Base-by-base conservation (phyloP, 1,140 invertebrate species). In the Ditylenchus dipsaci region DNA sequence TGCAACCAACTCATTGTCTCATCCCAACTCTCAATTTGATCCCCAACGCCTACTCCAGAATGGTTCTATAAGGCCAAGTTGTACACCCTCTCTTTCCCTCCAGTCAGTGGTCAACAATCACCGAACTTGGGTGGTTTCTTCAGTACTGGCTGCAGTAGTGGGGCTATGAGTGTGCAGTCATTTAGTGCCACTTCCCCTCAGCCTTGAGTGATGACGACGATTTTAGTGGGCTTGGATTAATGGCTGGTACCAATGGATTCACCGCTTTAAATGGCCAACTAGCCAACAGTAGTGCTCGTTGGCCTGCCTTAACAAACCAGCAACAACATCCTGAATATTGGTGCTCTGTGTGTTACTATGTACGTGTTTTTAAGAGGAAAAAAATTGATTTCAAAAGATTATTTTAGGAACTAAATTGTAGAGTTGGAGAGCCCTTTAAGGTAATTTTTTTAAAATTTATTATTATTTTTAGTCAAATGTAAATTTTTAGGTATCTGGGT, bases 311-410 rank as follows among this genome's bases (percentile, higher is more conserved):
- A 5, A 42, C 27, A 26, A 1, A 27, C 33, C 60, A n/a, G n/a
- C n/a, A 15, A 27, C 17, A 17, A 11, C 86, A 88, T 70, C 85
- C 86, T 5, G 79, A 85, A 58, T 85, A 84, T 74, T 88, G 87
- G 87, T 87, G 86, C 72, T 84, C 85, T 23, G 86, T 88, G 69
- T 85, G 85, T 19, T 88, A 88, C 72, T 88, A 87, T 78, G 49
- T 53, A 26, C 3, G 49, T 38, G 11, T 38, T 38, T 38, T 38
- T 5, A 38, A 38, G 11, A 38, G 11, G 33, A 26, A 7, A 21
- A 15, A 53, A 7, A 53, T 21, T 19, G 49, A 3, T 15, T 21
- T 21, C 8, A 53, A 53, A 21, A 53, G 15, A 21, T 21, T 7
- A 53, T 21, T 26, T 53, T 38, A 53, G 49, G 87, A 88, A 69